These are phyloP conservation scores for Dasyornis broadbenti DNA, from an alignment of 2,113 vertebrate species.

Conservation along the genomic window DNA sequence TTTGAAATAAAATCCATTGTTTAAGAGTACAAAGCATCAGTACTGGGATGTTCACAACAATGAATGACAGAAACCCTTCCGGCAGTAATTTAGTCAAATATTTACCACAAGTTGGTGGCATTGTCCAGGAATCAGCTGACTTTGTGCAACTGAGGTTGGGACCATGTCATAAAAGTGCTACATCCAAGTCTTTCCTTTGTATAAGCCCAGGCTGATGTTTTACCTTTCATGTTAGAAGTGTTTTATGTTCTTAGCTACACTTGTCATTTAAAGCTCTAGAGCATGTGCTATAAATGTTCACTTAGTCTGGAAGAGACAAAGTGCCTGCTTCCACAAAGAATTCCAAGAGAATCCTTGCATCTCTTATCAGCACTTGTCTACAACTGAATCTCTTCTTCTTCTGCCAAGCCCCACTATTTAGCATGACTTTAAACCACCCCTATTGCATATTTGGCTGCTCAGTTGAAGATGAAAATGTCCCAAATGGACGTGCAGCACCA, in stretches of 20 bases:
- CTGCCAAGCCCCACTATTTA: background rate
- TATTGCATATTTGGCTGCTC: background rate
- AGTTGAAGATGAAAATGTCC: background rate
- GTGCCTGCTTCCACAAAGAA: background rate
- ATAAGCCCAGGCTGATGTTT: background rate
- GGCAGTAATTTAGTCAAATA: background rate
- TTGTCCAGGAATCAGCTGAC: background rate
- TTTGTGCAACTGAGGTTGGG: background rate
- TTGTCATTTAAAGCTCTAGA: background rate
- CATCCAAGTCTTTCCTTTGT: background rate
- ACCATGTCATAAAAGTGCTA: background rate
- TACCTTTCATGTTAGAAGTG: background rate
- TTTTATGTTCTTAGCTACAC: background rate
- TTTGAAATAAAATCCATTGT: background rate
- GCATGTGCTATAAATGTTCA: background rate
- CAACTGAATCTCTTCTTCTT: background rate
- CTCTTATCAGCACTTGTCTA: conserved; percentile 1
- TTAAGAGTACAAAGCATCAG: background rate
- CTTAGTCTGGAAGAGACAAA: background rate
- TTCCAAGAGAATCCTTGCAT: background rate
- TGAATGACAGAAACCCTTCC: background rate
- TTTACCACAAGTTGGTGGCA: background rate
- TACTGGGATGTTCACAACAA: background rate
- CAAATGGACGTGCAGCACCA: background rate
- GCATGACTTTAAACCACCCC: background rate